Evolutionary conservation across 1,140 invertebrate genomes (phyloP).

Genomic region (Copidosoma floridanum): DNA sequence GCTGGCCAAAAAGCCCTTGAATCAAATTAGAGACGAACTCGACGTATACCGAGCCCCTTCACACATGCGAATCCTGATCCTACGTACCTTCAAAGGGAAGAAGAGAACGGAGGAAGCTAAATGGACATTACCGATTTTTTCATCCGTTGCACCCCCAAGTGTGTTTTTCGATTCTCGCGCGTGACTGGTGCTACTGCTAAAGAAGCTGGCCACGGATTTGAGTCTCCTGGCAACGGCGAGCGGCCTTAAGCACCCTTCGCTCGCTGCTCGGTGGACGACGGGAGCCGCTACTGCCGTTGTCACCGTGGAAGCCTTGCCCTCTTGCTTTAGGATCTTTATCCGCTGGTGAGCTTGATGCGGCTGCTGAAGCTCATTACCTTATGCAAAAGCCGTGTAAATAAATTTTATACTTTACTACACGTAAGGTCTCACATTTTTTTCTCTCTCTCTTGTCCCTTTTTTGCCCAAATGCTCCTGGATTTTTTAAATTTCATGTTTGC

Average conservation of each 20-base stretch:
- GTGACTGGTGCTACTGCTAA: neutral
- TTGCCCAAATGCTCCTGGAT: too few relatives aligned
- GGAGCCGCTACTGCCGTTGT: too few relatives aligned
- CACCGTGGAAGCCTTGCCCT: neutral
- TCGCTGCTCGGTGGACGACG: conserved; percentile 5
- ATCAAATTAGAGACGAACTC: too few relatives aligned
- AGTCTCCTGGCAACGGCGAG: conserved; percentile 16
- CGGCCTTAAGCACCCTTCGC: conserved; percentile 21
- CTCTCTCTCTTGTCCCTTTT: too few relatives aligned
- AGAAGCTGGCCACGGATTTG: neutral
- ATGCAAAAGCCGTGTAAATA: too few relatives aligned
- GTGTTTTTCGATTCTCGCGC: conserved; percentile 37
- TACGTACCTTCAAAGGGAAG: too few relatives aligned
- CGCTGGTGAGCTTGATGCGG: conserved; percentile 2
- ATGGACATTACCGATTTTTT: conserved; percentile 36
- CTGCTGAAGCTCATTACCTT: conserved; percentile 14
- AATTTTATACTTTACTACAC: neutral
- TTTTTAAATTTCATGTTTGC: too few relatives aligned
- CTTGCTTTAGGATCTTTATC: conserved; percentile 27
- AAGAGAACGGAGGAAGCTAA: conserved; percentile 6
- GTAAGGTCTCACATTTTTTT: neutral
- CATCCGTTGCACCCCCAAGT: conserved; percentile 40
- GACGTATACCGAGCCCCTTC: too few relatives aligned
- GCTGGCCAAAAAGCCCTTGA: too few relatives aligned
- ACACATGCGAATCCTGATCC: too few relatives aligned